Evolutionary conservation across 23 tunicate species (phyloP).

Genomic region (Trididemnum nubilum): DNA sequence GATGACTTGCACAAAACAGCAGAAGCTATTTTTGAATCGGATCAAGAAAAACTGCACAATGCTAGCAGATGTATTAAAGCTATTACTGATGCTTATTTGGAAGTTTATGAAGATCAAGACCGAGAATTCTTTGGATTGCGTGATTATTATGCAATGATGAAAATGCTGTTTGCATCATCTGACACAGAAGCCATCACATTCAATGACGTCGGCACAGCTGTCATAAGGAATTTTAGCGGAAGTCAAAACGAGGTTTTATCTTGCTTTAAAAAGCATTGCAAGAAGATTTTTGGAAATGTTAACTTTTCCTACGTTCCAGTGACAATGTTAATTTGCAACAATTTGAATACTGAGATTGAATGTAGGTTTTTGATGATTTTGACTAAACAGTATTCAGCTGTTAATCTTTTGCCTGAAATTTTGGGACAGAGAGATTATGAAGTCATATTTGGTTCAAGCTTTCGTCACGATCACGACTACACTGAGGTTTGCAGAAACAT

Average conservation of each 20-base stretch:
- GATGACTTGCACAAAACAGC: slow-evolving; percentile 72
- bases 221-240: slow-evolving; percentile 76
- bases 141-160: slow-evolving; percentile 72
- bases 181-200: slow-evolving; percentile 27
- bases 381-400: slow-evolving; percentile 77
- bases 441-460: slow-evolving; percentile 85
- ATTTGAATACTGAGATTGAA: slow-evolving; percentile 50
- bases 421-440: slow-evolving; percentile 35
- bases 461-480: slow-evolving; percentile 76
- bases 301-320: background rate
- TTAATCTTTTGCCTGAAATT: slow-evolving; percentile 44
- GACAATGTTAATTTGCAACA: slow-evolving; percentile 39
- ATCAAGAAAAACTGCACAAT: slow-evolving; percentile 33
- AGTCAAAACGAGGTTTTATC: slow-evolving; percentile 1
- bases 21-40: slow-evolving; percentile 62
- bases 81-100: slow-evolving; percentile 56
- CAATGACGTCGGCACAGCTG: slow-evolving; percentile 21
- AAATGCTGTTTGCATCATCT: slow-evolving; percentile 55
- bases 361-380: slow-evolving; percentile 71
- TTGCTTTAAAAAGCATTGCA: slow-evolving; percentile 23
- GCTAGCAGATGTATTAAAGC: slow-evolving; percentile 18
- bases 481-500: slow-evolving; percentile 78
- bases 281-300: slow-evolving; percentile 4
- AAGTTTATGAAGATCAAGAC: slow-evolving; percentile 47
- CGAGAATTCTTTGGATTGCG: slow-evolving; percentile 81